A percentile compares a stretch with the other conserved stretches of the same genome.
Evolutionary conservation across 2,797 vertebrate genomes (phyloP).

Genomic region (Lacerta viridis): DNA sequence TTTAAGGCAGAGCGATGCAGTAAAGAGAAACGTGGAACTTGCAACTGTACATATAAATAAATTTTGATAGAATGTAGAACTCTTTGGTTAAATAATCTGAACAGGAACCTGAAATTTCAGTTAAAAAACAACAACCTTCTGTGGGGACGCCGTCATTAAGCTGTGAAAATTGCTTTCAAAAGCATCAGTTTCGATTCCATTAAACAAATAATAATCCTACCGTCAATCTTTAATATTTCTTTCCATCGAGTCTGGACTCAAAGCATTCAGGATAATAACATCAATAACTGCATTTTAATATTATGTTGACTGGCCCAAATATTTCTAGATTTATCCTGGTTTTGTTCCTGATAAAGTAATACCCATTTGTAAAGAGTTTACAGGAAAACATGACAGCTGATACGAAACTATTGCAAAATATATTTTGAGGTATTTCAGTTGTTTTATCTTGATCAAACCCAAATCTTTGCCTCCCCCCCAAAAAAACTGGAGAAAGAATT

Average conservation of each 20-base stretch:
- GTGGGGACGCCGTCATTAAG: neutral
- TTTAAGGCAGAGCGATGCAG: neutral
- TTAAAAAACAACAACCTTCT: neutral
- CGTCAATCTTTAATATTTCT: neutral
- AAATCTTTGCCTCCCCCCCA: too few species aligned
- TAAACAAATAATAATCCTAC: neutral
- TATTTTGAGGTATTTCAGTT: neutral
- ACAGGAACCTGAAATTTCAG: neutral
- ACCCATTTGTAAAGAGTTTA: neutral
- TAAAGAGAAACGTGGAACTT: neutral
- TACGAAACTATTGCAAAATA: neutral
- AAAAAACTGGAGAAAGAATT: too few species aligned
- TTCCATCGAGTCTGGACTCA: neutral
- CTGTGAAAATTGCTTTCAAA: neutral
- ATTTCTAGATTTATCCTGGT: neutral
- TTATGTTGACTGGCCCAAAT: neutral
- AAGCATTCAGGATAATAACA: neutral
- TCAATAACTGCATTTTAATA: neutral
- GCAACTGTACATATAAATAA: neutral
- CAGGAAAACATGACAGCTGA: neutral
- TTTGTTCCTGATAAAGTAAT: neutral
- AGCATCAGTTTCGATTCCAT: neutral
- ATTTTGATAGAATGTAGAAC: neutral
- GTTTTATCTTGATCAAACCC: neutral
- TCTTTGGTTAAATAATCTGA: neutral